Evolutionary conservation across 1,140 invertebrate species (phyloP), one percentile per base, ranked within the genome.

Genomic region (Zophobas morio): DNA sequence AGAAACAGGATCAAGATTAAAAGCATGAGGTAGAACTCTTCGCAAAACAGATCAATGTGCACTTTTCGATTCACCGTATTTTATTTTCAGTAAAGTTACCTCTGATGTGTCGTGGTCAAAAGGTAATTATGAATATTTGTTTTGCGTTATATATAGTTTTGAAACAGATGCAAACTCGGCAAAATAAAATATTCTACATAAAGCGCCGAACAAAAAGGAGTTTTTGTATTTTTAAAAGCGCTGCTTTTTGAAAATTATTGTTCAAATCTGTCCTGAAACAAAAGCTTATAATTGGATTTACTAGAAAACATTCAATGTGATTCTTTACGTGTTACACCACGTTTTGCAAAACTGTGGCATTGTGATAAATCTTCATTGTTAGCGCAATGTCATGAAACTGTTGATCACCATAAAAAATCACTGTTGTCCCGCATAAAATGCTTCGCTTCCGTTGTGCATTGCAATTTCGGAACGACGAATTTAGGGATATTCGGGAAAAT

Each of bases 401-500:
- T 20, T 20, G 20, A 20, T 20, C 20, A 20, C 20, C 20, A 20
- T 20, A 20, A 20, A 20, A 20, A 20, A 20, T 20, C 20, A 20
- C 20, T 20, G 20, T 20, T 20, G 20, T 20, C 20, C 20, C 20
- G 20, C 20, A 20, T 3, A 46, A 46, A 46, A 46, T 8, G 6
- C 6, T 46, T 46, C 53, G 36, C 3, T 66, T 66, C 36, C 51
- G 42, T 57, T 74, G 47, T 34, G 35, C 36, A 73, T 6, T 32
- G 36, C 34, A 46, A 3, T 46, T n/a, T 37, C 36, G 35, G 39
- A 32, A 66, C 39, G 20, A 36, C 60, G 35, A 3, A 37, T 34
- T 66, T 37, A 66, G 63, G 63, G 72, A 74, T 63, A 66, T 51
- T 74, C 72, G 54, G 63, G 63, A 74, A 78, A 3, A 46, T 46